Base-by-base conservation (phyloP, 2,797 vertebrate species). In the Lacerta agilis region DNA sequence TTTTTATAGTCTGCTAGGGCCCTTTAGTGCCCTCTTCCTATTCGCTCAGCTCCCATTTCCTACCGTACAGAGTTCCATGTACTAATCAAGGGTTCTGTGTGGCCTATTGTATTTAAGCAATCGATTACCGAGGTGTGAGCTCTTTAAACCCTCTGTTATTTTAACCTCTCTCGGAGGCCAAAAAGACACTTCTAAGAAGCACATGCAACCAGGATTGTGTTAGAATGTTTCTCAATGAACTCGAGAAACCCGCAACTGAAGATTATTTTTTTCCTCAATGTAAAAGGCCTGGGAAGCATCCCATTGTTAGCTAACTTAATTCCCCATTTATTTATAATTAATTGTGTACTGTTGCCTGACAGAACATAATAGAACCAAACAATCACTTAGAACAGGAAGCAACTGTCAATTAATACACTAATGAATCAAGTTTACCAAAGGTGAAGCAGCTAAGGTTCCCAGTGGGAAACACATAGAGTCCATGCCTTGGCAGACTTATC, bases 381-480 rank as follows among this genome's bases (percentile, higher is more conserved):
- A 94, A 93, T 95, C 93, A 87, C 89, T 96, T 95, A 94, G 90
- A 95, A 88, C 87, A 92, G 93, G 93, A 95, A 95, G 87, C 92
- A 92, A 94, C 93, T 95, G 95, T 94, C 96, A 96, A 18, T 95
- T 95, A 96, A 93, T 93, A 67, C 86, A 79, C 87, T 96, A 96
- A 96, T 95, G 92, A 96, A 95, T 95, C 90, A 93, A 91, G 88
- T 94, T 95, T 95, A 94, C 85, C 49, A 88, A 89, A 94, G 92
- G 87, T 93, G 92, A 94, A 61, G 61, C 55, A 29, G 5, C 45
- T 64, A 73, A 84, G 86, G 33, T 61, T 95, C 87, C 75, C 36
- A 23, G 79, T 82, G 85, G 86, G 73, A 79, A 15, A 6, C 29
- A 0, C 17, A 23, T 79, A 41, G 45, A 61, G 87, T 85, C 71